phyloP scores from a whole-genome alignment of 2,888 invertebrate species.

The Pediacus dermestoides region DNA sequence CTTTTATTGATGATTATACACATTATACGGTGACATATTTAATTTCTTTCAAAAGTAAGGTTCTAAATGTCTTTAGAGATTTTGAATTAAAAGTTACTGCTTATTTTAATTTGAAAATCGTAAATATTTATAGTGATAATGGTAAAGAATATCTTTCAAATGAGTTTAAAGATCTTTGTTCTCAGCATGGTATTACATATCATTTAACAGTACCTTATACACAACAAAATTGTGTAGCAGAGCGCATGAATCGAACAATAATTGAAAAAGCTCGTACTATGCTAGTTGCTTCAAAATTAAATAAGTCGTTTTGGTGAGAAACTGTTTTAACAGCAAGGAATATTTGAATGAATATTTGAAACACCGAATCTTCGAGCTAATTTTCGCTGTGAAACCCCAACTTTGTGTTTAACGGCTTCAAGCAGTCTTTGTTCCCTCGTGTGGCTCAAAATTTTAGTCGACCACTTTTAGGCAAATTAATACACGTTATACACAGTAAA shows the following conservation, averaged over 20 bases:
- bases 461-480: too few species aligned
- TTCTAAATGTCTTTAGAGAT: conserved; percentile 19
- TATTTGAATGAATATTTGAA: too few species aligned
- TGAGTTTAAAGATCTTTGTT: conserved; percentile 15
- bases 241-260: conserved; percentile 28
- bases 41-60: conserved; percentile 29
- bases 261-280: conserved; percentile 28
- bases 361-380: too few species aligned
- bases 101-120: conserved; percentile 11
- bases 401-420: too few species aligned
- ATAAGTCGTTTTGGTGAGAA: conserved; percentile 28
- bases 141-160: conserved; percentile 23
- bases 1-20: conserved; percentile 34
- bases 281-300: conserved; percentile 21
- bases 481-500: too few species aligned
- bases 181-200: conserved; percentile 17
- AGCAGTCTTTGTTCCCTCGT: too few species aligned
- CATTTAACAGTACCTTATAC: conserved; percentile 11
- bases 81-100: conserved; percentile 26
- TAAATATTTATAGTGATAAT: conserved; percentile 20
- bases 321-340: conserved; percentile 41
- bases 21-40: conserved; percentile 26
- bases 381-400: too few species aligned
- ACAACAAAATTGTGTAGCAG: conserved; percentile 25
- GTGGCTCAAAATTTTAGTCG: too few species aligned